Base-by-base conservation (phyloP, 2,797 vertebrate species). In the Crocidura indochinensis region DNA sequence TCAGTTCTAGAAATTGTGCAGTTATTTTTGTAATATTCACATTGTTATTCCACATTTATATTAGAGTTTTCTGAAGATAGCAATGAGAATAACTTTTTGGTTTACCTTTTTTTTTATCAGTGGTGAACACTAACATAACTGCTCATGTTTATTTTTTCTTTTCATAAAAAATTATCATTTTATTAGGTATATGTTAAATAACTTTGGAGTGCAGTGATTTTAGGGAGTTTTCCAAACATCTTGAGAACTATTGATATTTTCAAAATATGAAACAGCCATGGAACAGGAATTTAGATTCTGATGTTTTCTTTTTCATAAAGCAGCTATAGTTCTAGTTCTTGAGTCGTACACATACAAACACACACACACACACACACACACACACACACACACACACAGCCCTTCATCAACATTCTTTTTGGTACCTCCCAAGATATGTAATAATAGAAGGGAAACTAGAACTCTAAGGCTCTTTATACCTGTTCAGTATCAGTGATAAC, bases 21-120 rank as follows among this genome's bases (percentile, higher is more conserved):
- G 24, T 90, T 38, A 38, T 71, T 92, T 93, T 72, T 94, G 81
- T 29, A 24, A 27, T 91, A 74, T 27, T 60, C 67, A 81, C 10
- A 62, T 87, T 46, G 88, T 19, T 74, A 26, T 90, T 73, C 65
- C 67, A 81, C 10, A 62, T 87, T 46, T 90, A 22, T 74, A 26
- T 90, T 73, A 67, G 53, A 82, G 46, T 74, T 69, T 60, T 87
- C 51, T 69, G 76, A 65, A 89, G 88, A n/a, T 87, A 87, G 75
- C 8, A 11, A 11, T 12, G 4, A 91, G 22, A 64, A 22, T 38
- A 73, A 31, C 9, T 6, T 86, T 79, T 69, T 73, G 49, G 8
- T 71, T 76, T 86, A 5, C 29, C 9, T 88, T 22, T 11, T 0
- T n/a, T 78, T 67, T 67, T 47, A 84, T 31, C 31, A 65, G 11